Evolutionary conservation across 2,113 vertebrate genomes (phyloP), one percentile per base, ranked within the genome.

Genomic region (Ranitomeya variabilis): DNA sequence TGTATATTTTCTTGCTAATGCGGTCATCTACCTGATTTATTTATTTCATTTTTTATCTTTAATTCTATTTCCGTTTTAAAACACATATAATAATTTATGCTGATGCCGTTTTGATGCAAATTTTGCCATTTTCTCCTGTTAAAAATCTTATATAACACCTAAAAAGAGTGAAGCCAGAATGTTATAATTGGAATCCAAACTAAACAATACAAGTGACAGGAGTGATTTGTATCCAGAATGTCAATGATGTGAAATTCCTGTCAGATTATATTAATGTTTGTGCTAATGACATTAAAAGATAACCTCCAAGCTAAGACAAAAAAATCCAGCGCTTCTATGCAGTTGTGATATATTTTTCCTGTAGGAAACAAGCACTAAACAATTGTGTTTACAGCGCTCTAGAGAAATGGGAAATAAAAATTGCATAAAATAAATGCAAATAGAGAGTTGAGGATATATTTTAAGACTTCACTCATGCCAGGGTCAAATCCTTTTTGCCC

Each of bases 231-330:
- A 66, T 57, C 64, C 55, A 15, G 64, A 7, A 57, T 71, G 55
- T 81, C 62, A 59, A 67, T 21, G 64, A 77, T 77, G 57, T 59
- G 73, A 80, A 73, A 69, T 66, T 87, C 4, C 78, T 73, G 86
- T 87, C 86, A 81, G 62, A 80, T 87, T 23, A 23, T 80, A 59
- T 80, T 71, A 37, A 59, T 55, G 57, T 6, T 54, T 13, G 11
- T 16, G 52, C 52, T 81, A 87, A 87, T 71, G 52, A 73, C 26
- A 55, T 71, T 71, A 87, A 23, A 71, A 87, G 81, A 71, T 81
- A 73, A 80, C 73, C 73, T 52, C 18, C 45, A 52, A 76, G 37
- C 37, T 7, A 37, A 18, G 18, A 76, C 3, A 52, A 76, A 18
- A 31, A 19, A 71, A 23, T 37, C 11, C 23, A 69, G 4, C 23